These are phyloP conservation scores for Calidris pugnax DNA, from an alignment of 2,113 vertebrate genomes.

Conservation along the genomic window DNA sequence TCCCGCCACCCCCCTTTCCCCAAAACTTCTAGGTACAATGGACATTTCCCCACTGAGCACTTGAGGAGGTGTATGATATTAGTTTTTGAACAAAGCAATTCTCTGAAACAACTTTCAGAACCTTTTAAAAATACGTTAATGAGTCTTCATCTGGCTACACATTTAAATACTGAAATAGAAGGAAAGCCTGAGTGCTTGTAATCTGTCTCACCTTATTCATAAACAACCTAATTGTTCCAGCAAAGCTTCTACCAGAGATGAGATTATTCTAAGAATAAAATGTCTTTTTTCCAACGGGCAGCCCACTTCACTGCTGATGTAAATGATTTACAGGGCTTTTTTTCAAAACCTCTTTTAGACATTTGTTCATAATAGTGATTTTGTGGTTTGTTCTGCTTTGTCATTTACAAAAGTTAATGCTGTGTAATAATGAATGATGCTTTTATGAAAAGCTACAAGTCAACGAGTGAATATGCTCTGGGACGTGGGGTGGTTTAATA, in stretches of 20 bases:
- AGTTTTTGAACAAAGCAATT: not conserved
- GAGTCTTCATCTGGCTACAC: not conserved
- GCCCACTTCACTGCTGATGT: conserved; percentile 64
- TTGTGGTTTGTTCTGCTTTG: conserved; percentile 22
- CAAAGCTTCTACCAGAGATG: conserved; percentile 47
- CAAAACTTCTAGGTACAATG: not conserved
- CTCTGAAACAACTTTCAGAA: not conserved
- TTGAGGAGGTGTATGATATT: not conserved
- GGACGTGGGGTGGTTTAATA: conserved; percentile 31
- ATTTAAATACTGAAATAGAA: not conserved
- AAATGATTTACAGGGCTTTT: conserved; percentile 73
- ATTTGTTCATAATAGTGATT: conserved; percentile 19
- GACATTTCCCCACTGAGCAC: not conserved
- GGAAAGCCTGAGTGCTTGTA: conserved; percentile 28
- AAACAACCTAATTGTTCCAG: conserved; percentile 38
- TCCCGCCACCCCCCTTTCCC: not conserved
- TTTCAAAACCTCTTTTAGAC: conserved; percentile 53
- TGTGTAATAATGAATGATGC: conserved; percentile 25
- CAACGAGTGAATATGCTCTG: conserved; percentile 24
- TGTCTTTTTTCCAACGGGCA: conserved; percentile 56
- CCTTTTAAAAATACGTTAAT: not conserved
- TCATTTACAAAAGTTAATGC: conserved; percentile 9
- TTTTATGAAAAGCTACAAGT: conserved; percentile 15
- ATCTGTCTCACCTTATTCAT: not conserved
- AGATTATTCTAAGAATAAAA: conserved; percentile 54